A percentile compares a stretch with the other conserved stretches of the same genome.
Conservation (phyloP, 1,140 invertebrate genomes). For the Thaumetopoea pityocampa region DNA sequence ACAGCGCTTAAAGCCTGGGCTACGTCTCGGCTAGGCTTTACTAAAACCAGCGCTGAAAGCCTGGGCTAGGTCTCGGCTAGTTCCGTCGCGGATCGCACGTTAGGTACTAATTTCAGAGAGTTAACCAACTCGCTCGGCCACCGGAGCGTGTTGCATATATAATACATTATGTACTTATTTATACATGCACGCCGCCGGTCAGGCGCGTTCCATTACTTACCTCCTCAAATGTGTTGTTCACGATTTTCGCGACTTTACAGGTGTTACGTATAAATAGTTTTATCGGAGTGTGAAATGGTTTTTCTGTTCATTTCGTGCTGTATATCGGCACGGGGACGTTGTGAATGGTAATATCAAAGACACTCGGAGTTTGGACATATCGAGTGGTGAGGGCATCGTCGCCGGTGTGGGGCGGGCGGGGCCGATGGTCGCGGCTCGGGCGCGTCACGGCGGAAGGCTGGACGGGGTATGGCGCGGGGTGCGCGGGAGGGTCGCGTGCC, state of each 20-base stretch:
- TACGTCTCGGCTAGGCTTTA: too few relatives aligned
- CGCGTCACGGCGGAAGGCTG: constrained; percentile 67
- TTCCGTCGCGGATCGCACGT: constrained; percentile 20
- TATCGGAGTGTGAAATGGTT: constrained; percentile 36
- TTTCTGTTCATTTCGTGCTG: constrained; percentile 16
- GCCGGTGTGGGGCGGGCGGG: constrained; percentile 41
- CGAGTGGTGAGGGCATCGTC: constrained; percentile 20
- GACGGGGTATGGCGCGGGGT: constrained; percentile 60
- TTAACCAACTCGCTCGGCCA: constrained; percentile 32
- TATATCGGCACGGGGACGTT: constrained; percentile 27
- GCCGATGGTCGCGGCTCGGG: constrained; percentile 55
- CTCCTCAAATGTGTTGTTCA: constrained; percentile 20
- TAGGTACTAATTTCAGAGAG: constrained; percentile 29
- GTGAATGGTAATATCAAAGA: constrained; percentile 23
- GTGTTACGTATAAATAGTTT: constrained; percentile 40
- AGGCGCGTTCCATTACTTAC: constrained; percentile 27
- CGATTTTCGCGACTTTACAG: constrained; percentile 28
- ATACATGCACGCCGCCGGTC: constrained; percentile 17
- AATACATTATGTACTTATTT: constrained; percentile 21
- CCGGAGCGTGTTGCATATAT: constrained; percentile 26
- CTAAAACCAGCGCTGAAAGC: too few relatives aligned
- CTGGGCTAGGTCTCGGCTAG: too few relatives aligned
- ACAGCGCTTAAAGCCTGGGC: background rate
- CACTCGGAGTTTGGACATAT: constrained; percentile 15
- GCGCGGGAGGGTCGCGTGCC: constrained; percentile 60